Percentiles rank a stretch among this genome's conserved stretches.
Conservation (phyloP, 2,797 vertebrate genomes). For the Cirrhinus mrigala region DNA sequence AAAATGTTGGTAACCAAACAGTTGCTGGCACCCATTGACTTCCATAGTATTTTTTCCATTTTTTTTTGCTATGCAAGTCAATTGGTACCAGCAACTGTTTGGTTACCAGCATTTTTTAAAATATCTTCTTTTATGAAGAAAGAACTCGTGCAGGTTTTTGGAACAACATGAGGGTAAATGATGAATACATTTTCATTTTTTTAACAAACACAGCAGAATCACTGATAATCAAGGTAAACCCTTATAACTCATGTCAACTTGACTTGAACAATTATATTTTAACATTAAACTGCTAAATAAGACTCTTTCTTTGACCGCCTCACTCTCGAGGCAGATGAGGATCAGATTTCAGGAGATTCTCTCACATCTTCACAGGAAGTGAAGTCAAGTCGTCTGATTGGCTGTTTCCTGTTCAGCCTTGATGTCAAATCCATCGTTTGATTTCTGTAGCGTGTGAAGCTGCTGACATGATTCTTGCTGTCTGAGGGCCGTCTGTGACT, state of each 20-base stretch:
- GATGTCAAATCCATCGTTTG: neutral
- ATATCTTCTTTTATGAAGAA: neutral
- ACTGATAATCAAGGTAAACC: neutral
- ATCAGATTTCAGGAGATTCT: neutral
- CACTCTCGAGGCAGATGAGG: neutral
- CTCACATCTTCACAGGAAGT: neutral
- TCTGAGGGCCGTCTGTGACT: neutral
- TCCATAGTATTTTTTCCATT: neutral
- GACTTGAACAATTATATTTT: neutral
- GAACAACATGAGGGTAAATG: neutral
- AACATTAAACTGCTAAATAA: neutral
- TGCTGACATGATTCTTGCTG: neutral
- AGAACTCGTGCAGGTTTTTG: neutral
- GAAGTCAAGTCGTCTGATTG: constrained; percentile 55
- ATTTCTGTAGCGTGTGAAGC: neutral
- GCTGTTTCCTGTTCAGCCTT: neutral
- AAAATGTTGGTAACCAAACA: neutral
- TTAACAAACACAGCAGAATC: neutral
- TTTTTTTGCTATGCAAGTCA: neutral
- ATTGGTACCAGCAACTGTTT: neutral
- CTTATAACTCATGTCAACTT: neutral
- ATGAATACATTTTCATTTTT: neutral
- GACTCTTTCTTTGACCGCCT: neutral
- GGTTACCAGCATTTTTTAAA: neutral
- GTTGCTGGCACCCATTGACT: neutral